phyloP scores from a whole-genome alignment of 1,140 invertebrate species.

The Lucilia cuprina region DNA sequence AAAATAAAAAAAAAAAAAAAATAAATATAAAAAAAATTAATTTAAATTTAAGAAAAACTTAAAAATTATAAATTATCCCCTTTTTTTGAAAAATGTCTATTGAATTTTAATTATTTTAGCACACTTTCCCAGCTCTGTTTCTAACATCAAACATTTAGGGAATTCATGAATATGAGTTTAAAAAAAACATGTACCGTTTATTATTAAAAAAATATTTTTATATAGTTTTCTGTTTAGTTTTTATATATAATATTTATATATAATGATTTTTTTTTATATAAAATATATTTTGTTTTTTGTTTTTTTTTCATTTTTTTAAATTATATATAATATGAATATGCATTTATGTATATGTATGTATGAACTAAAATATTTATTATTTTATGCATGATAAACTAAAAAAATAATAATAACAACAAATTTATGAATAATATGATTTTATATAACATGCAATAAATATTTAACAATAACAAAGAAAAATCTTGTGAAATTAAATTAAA shows the following conservation, averaged over 20 bases:
- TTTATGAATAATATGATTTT: slow-evolving; percentile 16
- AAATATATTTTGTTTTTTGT: neutral
- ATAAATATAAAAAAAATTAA: neutral
- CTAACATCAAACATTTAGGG: slow-evolving; percentile 12
- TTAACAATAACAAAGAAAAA: neutral
- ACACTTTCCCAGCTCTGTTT: neutral
- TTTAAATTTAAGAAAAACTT: neutral
- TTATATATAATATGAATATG: slow-evolving; percentile 4
- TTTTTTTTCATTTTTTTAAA: neutral
- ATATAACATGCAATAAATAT: slow-evolving; percentile 18
- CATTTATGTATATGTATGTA: slow-evolving; percentile 22
- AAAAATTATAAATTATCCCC: neutral
- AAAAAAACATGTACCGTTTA: neutral
- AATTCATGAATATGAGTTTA: neutral
- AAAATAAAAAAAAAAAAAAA: neutral
- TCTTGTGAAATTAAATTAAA: neutral
- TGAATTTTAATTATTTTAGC: neutral
- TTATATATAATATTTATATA: neutral
- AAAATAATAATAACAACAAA: neutral
- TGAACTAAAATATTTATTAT: slow-evolving; percentile 34
- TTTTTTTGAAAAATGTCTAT: neutral
- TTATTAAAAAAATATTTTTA: neutral
- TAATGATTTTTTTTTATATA: neutral
- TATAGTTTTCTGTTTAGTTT: neutral
- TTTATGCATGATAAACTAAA: slow-evolving; percentile 32